Percentiles rank a stretch among this genome's conserved stretches.
phyloP scores from a whole-genome alignment of 2,797 vertebrate species.

The Sebastes alutus region DNA sequence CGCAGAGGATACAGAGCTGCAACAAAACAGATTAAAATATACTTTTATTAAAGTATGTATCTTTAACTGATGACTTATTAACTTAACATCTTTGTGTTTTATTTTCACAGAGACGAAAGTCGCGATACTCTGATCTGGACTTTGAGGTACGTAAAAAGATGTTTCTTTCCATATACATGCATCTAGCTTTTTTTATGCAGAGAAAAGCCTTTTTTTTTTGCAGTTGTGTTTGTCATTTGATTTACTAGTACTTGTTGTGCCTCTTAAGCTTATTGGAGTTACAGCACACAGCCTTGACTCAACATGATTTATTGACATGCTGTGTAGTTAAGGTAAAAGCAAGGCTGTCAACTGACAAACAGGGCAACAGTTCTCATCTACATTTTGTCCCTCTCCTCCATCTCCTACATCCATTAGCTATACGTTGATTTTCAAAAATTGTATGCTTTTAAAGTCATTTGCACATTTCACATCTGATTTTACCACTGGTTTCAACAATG shows the following conservation, averaged over 20 bases:
- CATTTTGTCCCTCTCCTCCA: conserved; percentile 79
- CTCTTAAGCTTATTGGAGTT: conserved; percentile 85
- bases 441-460: conserved; percentile 80
- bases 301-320: conserved; percentile 75
- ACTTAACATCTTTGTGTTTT: conserved; percentile 27
- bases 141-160: conserved; percentile 93
- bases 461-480: conserved; percentile 82
- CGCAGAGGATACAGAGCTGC: conserved; percentile 25
- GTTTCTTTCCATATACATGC: conserved; percentile 49
- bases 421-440: conserved; percentile 78
- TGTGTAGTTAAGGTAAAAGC: conserved; percentile 83
- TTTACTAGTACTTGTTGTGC: conserved; percentile 82
- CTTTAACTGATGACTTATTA: neutral
- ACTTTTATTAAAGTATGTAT: neutral
- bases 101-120: conserved; percentile 96
- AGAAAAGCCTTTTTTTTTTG: conserved; percentile 70
- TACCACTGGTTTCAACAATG: conserved; percentile 67
- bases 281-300: conserved; percentile 72
- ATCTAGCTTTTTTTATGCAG: conserved; percentile 65
- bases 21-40: neutral
- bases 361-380: conserved; percentile 79
- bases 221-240: conserved; percentile 85
- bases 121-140: conserved; percentile 98
- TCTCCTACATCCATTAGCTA: conserved; percentile 82
- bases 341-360: conserved; percentile 84